Conservation (phyloP, 2,113 vertebrate genomes). For the Cranoglanis bouderius region DNA sequence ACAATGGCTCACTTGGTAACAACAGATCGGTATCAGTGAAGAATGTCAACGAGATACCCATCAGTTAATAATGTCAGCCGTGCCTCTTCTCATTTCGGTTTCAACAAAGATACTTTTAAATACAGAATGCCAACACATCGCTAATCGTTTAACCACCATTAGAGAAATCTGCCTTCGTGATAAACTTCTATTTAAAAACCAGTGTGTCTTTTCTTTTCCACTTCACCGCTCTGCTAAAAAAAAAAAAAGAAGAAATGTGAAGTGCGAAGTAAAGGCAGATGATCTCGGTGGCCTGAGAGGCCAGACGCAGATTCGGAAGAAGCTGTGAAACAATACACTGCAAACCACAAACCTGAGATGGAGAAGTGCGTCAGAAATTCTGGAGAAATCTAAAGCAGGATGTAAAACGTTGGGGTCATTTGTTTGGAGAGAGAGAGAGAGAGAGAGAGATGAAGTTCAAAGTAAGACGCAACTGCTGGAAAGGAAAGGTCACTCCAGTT, state of each 20-base stretch:
- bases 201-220: background rate
- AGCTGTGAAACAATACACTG: background rate
- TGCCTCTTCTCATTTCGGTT: background rate
- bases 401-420: background rate
- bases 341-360: constrained; percentile 21
- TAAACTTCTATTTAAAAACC: constrained; percentile 13
- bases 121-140: too few relatives aligned
- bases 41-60: background rate
- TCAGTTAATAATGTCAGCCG: background rate
- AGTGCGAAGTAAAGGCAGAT: background rate
- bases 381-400: constrained; percentile 20
- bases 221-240: background rate
- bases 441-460: background rate
- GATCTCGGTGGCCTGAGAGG: background rate
- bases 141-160: background rate
- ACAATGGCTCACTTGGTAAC: background rate
- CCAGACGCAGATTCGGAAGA: background rate
- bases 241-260: background rate
- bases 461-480: background rate
- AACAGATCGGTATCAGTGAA: background rate
- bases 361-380: constrained; percentile 44
- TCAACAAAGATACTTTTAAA: background rate
- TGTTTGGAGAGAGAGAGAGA: background rate
- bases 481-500: background rate
- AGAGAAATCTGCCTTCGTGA: too few relatives aligned